phyloP scores from a whole-genome alignment of 2,113 vertebrate genomes.

The Lamprologus sp. region DNA sequence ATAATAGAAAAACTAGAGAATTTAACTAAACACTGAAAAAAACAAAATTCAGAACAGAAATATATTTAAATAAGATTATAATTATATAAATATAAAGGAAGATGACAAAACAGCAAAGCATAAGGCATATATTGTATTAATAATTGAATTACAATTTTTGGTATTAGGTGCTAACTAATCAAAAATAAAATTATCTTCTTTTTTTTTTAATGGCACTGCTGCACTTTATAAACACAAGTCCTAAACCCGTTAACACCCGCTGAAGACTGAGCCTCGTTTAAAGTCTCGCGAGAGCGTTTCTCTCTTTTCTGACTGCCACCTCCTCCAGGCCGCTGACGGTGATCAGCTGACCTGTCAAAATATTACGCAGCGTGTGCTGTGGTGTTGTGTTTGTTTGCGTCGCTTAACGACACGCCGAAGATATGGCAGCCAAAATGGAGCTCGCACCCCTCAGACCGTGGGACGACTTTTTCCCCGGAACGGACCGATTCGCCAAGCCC shows the following conservation, averaged over 20 bases:
- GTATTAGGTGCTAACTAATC: background rate
- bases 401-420: background rate
- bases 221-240: background rate
- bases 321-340: background rate
- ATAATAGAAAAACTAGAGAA: background rate
- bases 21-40: background rate
- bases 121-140: background rate
- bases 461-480: slow-evolving; percentile 87
- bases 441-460: slow-evolving; percentile 83
- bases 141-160: background rate
- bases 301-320: background rate
- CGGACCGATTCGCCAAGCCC: slow-evolving; percentile 81
- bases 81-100: background rate
- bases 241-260: background rate
- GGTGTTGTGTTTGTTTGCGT: background rate
- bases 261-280: background rate
- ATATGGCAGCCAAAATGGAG: slow-evolving; percentile 76
- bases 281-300: background rate
- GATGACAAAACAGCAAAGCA: background rate
- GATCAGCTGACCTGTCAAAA: slow-evolving; percentile 58
- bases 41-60: background rate
- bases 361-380: slow-evolving; percentile 13
- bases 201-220: background rate
- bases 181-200: background rate
- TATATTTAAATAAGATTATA: background rate